Base-by-base conservation (phyloP, 1,140 invertebrate genomes). In the Agrilus planipennis region DNA sequence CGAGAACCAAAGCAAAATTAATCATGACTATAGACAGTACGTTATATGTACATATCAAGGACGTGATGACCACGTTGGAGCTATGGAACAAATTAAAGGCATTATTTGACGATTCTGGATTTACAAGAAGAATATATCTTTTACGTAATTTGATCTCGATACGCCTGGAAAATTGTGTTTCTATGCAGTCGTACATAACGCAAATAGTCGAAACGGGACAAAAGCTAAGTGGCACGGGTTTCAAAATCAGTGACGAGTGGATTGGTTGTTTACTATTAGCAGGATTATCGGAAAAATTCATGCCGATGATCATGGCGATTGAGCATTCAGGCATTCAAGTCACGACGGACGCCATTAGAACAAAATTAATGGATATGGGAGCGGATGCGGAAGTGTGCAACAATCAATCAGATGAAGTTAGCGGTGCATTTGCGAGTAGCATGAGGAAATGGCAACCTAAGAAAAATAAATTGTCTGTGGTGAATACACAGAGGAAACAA, bases 221-320 rank as follows among this genome's bases (percentile, higher is more conserved):
- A 35, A 42, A 51, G 55, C 20, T 49, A n/a, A 23, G 34, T 4
- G 2, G 39, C 2, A 48, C 28, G 11, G 37, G 44, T 37, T 34
- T 50, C 21, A 44, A 53, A 45, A 58, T 19, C 55, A n/a, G n/a
- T n/a, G n/a, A n/a, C n/a, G n/a, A 41, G 19, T 57, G 5, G 49
- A 59, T 9, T 41, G 61, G 51, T 12, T 47, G 48, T 1, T 38
- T 60, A 3, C 18, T 62, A n/a, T 46, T 60, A 14, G 53, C 55
- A 0, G 58, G 57, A 29, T 53, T 60, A 34, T 34, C 55, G 1
- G 52, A 58, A 27, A 23, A 28, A 14, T 42, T 37, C 45, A 20
- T 25, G 25, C 59, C 60, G 1, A 62, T 62, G 56, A 57, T 60
- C 5, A 60, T 61, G 34, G 53, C 52, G 0, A 58, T 61, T 17